Evolutionary conservation across 1,140 invertebrate genomes (phyloP).

Genomic region (Drosophila nannoptera): DNA sequence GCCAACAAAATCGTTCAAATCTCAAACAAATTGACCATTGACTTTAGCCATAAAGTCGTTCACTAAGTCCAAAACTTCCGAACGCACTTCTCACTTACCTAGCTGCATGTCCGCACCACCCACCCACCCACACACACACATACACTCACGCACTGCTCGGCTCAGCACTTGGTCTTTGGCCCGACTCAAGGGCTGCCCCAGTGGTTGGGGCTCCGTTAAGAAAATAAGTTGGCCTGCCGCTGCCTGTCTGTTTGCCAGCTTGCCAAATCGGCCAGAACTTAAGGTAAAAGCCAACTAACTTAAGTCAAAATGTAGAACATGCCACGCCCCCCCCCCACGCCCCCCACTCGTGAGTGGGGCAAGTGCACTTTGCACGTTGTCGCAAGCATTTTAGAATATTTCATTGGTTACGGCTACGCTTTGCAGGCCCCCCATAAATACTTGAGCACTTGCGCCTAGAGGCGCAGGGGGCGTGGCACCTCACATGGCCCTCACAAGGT

Average conservation of each 20-base stretch:
- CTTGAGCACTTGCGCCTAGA: constrained; percentile 57
- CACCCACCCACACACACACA: constrained; percentile 66
- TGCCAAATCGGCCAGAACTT: constrained; percentile 58
- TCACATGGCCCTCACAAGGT: constrained; percentile 55
- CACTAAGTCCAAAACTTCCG: constrained; percentile 53
- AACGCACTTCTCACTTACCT: constrained; percentile 44
- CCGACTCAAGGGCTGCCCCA: constrained; percentile 43
- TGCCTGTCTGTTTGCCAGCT: constrained; percentile 23
- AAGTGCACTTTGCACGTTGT: constrained; percentile 73
- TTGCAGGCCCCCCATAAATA: constrained; percentile 69
- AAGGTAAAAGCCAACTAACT: constrained; percentile 73
- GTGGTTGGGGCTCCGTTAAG: constrained; percentile 43
- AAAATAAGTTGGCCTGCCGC: constrained; percentile 60
- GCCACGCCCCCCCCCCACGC: constrained; percentile 41
- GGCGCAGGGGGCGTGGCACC: constrained; percentile 12
- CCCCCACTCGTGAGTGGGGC: constrained; percentile 39
- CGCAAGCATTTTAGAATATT: constrained; percentile 73
- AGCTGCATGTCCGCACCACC: not conserved
- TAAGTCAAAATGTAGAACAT: constrained; percentile 61
- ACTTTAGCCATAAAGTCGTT: constrained; percentile 52
- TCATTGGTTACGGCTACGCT: constrained; percentile 75
- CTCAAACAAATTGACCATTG: constrained; percentile 74
- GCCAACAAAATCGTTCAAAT: constrained; percentile 61
- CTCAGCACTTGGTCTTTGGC: constrained; percentile 17
- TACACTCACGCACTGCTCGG: constrained; percentile 5